Percentiles rank a stretch among this genome's conserved stretches.
Conservation (phyloP, 2,888 invertebrate genomes). For the Trachelus troglodyta region DNA sequence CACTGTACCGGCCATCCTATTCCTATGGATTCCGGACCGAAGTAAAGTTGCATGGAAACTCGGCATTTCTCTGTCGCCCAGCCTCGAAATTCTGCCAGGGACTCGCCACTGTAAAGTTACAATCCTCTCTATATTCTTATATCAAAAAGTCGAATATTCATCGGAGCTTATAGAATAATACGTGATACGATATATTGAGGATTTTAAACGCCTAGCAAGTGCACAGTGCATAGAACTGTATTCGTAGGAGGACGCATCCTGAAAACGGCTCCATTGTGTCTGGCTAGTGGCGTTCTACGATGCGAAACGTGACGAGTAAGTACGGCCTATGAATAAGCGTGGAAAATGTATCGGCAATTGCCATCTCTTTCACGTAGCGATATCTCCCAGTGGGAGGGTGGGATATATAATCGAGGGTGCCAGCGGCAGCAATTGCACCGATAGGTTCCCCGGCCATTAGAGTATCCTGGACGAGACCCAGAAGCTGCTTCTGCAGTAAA, state of each 20-base stretch:
- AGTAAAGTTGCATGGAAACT: not conserved
- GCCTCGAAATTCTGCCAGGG: not conserved
- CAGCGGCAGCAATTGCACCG: conserved; percentile 41
- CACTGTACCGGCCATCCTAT: not conserved
- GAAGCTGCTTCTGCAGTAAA: conserved; percentile 18
- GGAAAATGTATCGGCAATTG: conserved; percentile 53
- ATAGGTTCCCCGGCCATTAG: conserved; percentile 31
- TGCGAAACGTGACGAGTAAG: not conserved
- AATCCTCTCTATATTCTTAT: not conserved
- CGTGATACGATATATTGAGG: not conserved
- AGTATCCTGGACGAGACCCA: conserved; percentile 33
- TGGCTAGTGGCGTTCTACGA: not conserved
- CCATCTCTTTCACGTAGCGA: conserved; percentile 50
- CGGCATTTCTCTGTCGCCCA: not conserved
- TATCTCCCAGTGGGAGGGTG: conserved; percentile 39
- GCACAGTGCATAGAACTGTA: not conserved
- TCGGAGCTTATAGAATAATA: not conserved
- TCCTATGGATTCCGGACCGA: not conserved
- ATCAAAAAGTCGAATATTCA: not conserved
- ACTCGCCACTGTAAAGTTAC: not conserved
- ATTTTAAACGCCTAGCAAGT: not conserved
- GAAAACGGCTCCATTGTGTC: not conserved
- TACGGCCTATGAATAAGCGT: conserved; percentile 36
- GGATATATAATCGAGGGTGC: conserved; percentile 10
- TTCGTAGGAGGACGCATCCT: not conserved